Evolutionary conservation across 1,140 invertebrate species (phyloP).

Genomic region (Physella acuta): DNA sequence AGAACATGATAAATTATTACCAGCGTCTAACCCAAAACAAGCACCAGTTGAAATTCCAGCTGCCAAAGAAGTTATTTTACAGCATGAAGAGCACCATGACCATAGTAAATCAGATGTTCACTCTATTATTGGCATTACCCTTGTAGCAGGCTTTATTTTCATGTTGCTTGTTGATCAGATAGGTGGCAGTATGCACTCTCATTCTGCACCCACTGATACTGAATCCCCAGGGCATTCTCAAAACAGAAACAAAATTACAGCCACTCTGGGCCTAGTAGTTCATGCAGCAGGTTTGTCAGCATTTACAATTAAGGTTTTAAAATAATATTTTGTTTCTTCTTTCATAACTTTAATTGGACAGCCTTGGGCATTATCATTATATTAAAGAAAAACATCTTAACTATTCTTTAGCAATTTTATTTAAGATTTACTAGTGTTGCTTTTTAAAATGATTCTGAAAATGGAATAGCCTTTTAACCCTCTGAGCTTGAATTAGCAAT

Average conservation of each 20-base stretch:
- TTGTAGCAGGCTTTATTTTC: conserved; percentile 90
- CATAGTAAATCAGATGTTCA: conserved; percentile 45
- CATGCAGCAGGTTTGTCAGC: conserved; percentile 89
- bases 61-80: no score
- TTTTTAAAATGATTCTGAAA: no score
- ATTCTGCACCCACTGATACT: conserved; percentile 35
- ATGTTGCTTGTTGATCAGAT: conserved; percentile 95
- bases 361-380: no score
- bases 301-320: no score
- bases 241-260: conserved; percentile 77
- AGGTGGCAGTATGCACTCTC: conserved; percentile 56
- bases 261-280: conserved; percentile 93
- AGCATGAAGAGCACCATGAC: conserved; percentile 35
- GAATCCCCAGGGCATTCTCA: conserved; percentile 42
- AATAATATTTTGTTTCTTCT: no score
- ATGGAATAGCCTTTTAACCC: no score
- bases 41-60: no score
- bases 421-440: no score
- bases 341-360: no score
- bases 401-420: conserved; percentile 1
- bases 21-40: not conserved
- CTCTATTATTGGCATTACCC: conserved; percentile 69
- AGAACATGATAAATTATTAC: not conserved
- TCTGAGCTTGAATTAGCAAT: no score
- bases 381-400: no score